Conservation (phyloP, 2,113 vertebrate genomes). For the Mionectes macconnelli region DNA sequence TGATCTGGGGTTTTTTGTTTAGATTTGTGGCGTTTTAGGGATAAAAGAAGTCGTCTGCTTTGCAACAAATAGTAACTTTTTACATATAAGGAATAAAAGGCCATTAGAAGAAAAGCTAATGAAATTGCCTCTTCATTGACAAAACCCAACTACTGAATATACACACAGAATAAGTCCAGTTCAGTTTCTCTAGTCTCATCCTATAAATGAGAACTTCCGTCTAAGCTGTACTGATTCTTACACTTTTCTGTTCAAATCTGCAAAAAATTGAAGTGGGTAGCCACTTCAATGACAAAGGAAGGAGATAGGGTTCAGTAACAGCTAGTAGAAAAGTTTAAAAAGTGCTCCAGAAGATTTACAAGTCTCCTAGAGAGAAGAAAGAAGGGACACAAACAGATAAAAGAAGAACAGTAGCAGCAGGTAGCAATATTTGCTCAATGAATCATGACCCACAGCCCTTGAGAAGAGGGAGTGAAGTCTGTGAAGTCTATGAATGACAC, state of each 20-base stretch:
- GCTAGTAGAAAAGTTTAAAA: not conserved
- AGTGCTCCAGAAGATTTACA: not conserved
- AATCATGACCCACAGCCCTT: not conserved
- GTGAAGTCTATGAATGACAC: not conserved
- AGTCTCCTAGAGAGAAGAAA: not conserved
- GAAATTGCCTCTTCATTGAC: not conserved
- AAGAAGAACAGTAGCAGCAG: not conserved
- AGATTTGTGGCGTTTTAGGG: not conserved
- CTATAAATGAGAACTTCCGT: not conserved
- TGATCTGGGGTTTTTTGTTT: not conserved
- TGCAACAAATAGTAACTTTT: constrained; percentile 39
- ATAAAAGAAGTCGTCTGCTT: not conserved
- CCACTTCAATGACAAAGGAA: not conserved
- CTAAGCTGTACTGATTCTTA: not conserved
- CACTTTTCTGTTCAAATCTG: not conserved
- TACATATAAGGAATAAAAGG: not conserved
- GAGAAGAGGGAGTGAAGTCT: not conserved
- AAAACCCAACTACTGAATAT: not conserved
- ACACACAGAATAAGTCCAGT: not conserved
- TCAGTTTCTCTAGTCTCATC: not conserved
- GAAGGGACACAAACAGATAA: not conserved
- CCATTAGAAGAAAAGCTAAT: not conserved
- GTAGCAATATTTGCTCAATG: not conserved
- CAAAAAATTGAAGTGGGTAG: not conserved
- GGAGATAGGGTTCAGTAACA: not conserved